These are phyloP conservation scores for Chrysolina oricalcia DNA, from an alignment of 2,888 invertebrate species.

Conservation along the genomic window DNA sequence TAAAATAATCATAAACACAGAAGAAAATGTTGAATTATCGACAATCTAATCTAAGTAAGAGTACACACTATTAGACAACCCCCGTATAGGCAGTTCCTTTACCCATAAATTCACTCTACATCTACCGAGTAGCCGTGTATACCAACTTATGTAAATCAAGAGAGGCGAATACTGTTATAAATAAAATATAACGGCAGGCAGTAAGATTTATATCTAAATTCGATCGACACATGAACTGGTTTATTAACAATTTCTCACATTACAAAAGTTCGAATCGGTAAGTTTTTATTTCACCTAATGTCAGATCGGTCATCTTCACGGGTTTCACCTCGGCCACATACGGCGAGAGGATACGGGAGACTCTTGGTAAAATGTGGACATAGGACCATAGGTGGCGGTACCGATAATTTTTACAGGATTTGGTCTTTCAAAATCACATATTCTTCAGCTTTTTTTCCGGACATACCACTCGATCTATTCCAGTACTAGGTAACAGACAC, in stretches of 20 bases:
- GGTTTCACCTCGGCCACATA: constrained; percentile 42
- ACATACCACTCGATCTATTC: no score
- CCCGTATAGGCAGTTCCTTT: neutral
- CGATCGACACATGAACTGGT: constrained; percentile 61
- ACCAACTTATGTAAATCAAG: constrained; percentile 24
- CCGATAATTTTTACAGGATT: neutral
- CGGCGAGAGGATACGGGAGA: constrained; percentile 28
- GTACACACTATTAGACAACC: neutral
- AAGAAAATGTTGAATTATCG: no score
- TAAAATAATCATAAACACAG: no score
- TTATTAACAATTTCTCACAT: constrained; percentile 62
- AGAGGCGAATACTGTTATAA: constrained; percentile 21
- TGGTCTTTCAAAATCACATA: no score
- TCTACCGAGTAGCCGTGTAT: constrained; percentile 1
- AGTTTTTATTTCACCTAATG: constrained; percentile 57
- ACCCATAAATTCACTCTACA: constrained; percentile 16
- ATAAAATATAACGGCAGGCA: constrained; percentile 24
- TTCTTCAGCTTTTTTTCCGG: no score
- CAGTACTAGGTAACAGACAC: no score
- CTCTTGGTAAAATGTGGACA: neutral
- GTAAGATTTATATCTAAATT: constrained; percentile 54
- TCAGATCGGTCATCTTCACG: constrained; percentile 57
- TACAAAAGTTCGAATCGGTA: constrained; percentile 57
- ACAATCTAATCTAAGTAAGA: neutral
- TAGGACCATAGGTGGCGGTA: neutral